Conservation (phyloP, 2,797 vertebrate species). For the Hippoglossus hippoglossus region DNA sequence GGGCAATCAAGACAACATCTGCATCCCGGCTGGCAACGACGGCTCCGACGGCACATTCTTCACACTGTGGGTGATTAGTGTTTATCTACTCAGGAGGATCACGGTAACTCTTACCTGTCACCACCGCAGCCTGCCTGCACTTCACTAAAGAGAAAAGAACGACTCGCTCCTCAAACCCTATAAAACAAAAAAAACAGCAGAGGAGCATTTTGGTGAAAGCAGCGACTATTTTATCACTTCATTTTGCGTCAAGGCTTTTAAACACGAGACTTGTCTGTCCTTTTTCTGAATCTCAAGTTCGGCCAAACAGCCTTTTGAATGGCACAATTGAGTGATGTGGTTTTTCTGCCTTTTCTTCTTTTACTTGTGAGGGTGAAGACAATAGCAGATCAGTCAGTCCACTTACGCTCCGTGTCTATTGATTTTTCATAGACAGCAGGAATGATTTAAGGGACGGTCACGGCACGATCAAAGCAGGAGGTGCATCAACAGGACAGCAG, state of each 20-base stretch:
- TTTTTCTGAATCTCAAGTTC: constrained; percentile 4
- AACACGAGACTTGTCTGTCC: neutral
- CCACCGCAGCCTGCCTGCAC: constrained; percentile 9
- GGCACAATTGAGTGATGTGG: constrained; percentile 16
- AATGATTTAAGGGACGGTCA: constrained; percentile 52
- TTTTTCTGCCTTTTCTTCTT: constrained; percentile 18
- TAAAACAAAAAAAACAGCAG: neutral
- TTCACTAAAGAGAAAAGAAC: constrained; percentile 21
- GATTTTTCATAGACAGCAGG: constrained; percentile 63
- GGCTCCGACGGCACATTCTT: constrained; percentile 18
- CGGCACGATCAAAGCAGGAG: constrained; percentile 41
- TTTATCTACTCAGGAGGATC: constrained; percentile 38
- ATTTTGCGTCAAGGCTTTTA: neutral
- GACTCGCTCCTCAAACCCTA: constrained; percentile 10
- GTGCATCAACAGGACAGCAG: constrained; percentile 38
- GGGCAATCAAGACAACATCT: constrained; percentile 40
- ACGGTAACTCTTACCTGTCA: constrained; percentile 42
- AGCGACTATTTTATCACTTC: no score
- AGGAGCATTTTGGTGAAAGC: neutral
- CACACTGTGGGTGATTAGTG: constrained; percentile 46
- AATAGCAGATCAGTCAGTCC: constrained; percentile 31
- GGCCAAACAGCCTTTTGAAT: constrained; percentile 13
- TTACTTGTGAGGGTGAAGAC: constrained; percentile 17
- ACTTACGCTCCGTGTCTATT: constrained; percentile 42
- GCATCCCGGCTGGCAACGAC: constrained; percentile 37